Evolutionary conservation across 2,113 vertebrate species (phyloP), one percentile per base, ranked within the genome.

Genomic region (Mustela nigripes): DNA sequence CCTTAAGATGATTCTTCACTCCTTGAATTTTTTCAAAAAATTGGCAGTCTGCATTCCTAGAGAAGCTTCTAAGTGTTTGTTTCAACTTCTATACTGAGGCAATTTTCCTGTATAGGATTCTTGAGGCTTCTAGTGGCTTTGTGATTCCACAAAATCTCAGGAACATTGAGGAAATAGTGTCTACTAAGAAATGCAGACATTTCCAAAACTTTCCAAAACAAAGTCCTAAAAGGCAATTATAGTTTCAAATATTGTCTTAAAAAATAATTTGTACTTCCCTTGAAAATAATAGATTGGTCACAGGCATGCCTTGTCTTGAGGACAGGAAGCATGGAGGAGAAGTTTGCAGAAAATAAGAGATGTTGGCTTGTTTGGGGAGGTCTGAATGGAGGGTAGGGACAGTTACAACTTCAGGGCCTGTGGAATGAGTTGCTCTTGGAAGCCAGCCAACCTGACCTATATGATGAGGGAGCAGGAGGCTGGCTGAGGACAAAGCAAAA

Each of bases 1-100:
- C 58, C n/a, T 39, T 91, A 69, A 93, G 69, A 96, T 65, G 83
- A 95, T 18, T 33, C 95, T 86, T 89, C 67, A 84, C 11, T 83
- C 58, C 74, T 39, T 7, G 56, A 4, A 58, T 93, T 95, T 95
- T 36, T 36, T 91, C 26, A 85, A 86, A 88, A 31, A 50, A 4
- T 15, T 69, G 33, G 16, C 71, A 39, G 28, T 90, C 26, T 90
- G 11, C 24, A 48, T 80, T 88, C 42, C 53, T 89, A 58, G 7
- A 94, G 45, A 81, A 71, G 9, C 4, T 76, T 95, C 67, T 73
- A 31, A 67, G 92, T 95, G 42, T 89, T 79, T 95, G 42, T 86
- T 79, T 94, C 74, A 74, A 19, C 50, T 81, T 92, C 48, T 97
- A 62, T 67, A 39, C 14, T 42, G 76, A 73, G 42, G 48, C n/a